Base-by-base conservation (phyloP, 2,797 vertebrate species). In the Parambassis ranga region DNA sequence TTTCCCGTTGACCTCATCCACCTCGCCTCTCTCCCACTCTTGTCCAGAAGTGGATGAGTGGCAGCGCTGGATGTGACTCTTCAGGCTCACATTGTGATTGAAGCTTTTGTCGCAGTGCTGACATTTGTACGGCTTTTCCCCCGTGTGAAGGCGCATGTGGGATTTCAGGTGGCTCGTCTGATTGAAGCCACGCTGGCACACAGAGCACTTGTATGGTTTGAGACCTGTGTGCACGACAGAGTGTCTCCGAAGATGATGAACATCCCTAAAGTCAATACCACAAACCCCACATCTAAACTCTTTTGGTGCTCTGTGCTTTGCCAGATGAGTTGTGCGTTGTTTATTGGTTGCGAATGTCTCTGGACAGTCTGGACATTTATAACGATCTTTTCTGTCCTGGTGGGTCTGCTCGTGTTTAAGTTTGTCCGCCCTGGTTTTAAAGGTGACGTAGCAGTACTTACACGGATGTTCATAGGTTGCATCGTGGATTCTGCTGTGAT, bases 71-170 rank as follows among this genome's bases (percentile, higher is more conserved):
- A 83, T 1, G 0, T 88, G 87, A 36, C 66, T 85, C 55, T 89
- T 89, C 35, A 87, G 30, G 37, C 83, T 87, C 18, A 88, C 80
- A 2, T 88, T 90, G 67, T 88, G 89, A 36, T 84, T 88, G 56
- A 88, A 90, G 63, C 75, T n/a, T 14, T 77, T 38, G 44, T 77
- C 77, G 36, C 87, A 90, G 2, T 48, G 51, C 42, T 18, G 52
- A 53, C 89, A 90, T 53, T 79, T 77, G 10, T 46, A 89, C 5
- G 85, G 87, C 47, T 42, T 76, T 71, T 89, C 86, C 2, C 87
- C 86, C 0, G 86, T 87, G 82, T 90, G 85, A 44, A 88, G 43
- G 0, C 86, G 82, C 82, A 88, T 82, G 70, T 89, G 89, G 13
- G 87, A 86, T 23, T 87, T 87, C 10, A 89, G 70, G 50, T 88